phyloP scores from a whole-genome alignment of 2,888 invertebrate species.

The Xestia rhomboidea region DNA sequence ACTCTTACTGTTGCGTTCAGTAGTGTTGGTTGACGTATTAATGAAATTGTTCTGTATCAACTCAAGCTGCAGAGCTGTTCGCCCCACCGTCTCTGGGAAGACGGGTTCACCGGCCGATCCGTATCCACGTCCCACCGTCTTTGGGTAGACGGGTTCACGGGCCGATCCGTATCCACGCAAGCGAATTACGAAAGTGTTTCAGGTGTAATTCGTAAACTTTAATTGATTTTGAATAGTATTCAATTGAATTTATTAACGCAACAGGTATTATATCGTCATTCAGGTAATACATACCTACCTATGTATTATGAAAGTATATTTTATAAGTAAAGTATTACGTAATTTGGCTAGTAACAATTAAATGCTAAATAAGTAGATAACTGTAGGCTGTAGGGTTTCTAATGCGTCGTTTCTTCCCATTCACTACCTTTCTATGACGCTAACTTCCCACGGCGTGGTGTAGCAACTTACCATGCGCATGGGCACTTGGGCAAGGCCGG shows the following conservation, averaged over 20 bases:
- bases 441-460: slow-evolving; percentile 32
- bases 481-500: slow-evolving; percentile 18
- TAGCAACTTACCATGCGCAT: slow-evolving; percentile 31
- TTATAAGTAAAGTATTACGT: background rate
- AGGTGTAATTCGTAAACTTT: background rate
- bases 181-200: background rate
- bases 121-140: background rate
- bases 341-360: background rate
- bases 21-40: too few relatives aligned
- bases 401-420: slow-evolving; percentile 13
- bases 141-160: background rate
- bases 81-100: background rate
- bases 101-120: background rate
- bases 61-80: background rate
- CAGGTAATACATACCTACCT: background rate
- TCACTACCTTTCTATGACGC: background rate
- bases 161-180: background rate
- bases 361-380: background rate
- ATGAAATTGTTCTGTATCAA: background rate
- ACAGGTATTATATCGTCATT: slow-evolving; percentile 16
- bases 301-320: slow-evolving; percentile 21
- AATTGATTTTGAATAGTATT: slow-evolving; percentile 22
- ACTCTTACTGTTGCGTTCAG: background rate
- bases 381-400: slow-evolving; percentile 24
- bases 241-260: background rate